Evolutionary conservation across 1,140 invertebrate genomes (phyloP).

Genomic region (Hestina assimilis): DNA sequence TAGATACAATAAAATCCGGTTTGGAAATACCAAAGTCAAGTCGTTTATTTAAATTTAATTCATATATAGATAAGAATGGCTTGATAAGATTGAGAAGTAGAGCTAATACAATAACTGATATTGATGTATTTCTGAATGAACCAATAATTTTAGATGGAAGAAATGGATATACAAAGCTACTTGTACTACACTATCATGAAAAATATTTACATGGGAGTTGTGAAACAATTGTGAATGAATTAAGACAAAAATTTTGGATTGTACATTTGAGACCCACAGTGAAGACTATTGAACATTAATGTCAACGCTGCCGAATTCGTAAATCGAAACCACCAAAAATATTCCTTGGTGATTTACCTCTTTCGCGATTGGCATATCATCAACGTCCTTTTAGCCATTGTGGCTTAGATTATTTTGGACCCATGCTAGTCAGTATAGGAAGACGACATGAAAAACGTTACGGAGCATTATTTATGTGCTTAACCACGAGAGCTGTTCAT

Average conservation of each 20-base stretch:
- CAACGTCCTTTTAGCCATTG: neutral
- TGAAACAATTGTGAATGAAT: neutral
- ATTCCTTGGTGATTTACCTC: neutral
- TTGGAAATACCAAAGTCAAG: neutral
- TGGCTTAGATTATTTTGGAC: constrained; percentile 10
- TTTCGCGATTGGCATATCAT: neutral
- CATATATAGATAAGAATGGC: neutral
- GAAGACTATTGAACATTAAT: too few species aligned
- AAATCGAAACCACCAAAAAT: neutral
- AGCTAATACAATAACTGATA: neutral
- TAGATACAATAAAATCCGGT: neutral
- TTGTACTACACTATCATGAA: neutral
- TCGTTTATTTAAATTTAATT: neutral
- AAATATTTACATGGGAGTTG: neutral
- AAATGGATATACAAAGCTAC: neutral
- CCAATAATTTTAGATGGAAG: neutral
- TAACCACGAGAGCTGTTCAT: neutral
- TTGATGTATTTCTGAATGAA: neutral
- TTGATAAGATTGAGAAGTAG: neutral
- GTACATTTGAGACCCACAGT: too few species aligned
- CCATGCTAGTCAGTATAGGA: neutral
- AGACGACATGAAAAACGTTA: constrained; percentile 7
- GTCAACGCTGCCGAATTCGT: too few species aligned
- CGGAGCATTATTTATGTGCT: constrained; percentile 4
- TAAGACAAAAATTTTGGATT: neutral